Conservation (phyloP, 2,113 vertebrate genomes). For the Cavia porcellus region DNA sequence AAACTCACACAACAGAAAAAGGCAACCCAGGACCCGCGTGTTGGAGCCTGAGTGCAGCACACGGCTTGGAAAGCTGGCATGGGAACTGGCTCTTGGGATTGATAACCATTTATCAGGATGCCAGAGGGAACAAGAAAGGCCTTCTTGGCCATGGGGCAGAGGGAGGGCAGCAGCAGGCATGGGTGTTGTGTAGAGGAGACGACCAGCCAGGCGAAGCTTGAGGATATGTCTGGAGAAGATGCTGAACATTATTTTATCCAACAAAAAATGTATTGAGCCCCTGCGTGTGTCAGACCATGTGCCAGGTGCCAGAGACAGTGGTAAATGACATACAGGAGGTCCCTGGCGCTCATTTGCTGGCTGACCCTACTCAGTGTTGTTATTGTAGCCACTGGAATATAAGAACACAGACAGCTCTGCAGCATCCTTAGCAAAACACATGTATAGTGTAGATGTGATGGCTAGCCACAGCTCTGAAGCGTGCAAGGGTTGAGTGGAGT, state of each 20-base stretch:
- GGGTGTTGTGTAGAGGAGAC: not conserved
- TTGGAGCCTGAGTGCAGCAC: too few species aligned
- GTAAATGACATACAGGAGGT: not conserved
- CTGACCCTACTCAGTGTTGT: not conserved
- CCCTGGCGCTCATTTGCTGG: not conserved
- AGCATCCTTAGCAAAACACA: not conserved
- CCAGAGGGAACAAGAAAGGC: not conserved
- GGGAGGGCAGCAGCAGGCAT: not conserved
- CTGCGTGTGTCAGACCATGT: not conserved
- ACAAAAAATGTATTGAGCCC: not conserved
- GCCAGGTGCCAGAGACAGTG: not conserved
- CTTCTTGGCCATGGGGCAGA: not conserved
- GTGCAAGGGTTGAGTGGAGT: not conserved
- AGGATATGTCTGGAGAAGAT: not conserved
- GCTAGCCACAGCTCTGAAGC: not conserved
- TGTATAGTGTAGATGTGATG: not conserved
- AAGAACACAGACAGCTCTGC: not conserved
- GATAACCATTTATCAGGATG: not conserved
- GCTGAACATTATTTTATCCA: slow-evolving; percentile 9
- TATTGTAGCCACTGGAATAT: not conserved
- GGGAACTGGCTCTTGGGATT: not conserved
- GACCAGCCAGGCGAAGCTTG: not conserved
- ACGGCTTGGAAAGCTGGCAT: not conserved
- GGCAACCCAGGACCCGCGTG: accelerated
- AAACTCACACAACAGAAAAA: not conserved